phyloP scores from a whole-genome alignment of 2,888 invertebrate genomes.

The Dynastes hyllus region DNA sequence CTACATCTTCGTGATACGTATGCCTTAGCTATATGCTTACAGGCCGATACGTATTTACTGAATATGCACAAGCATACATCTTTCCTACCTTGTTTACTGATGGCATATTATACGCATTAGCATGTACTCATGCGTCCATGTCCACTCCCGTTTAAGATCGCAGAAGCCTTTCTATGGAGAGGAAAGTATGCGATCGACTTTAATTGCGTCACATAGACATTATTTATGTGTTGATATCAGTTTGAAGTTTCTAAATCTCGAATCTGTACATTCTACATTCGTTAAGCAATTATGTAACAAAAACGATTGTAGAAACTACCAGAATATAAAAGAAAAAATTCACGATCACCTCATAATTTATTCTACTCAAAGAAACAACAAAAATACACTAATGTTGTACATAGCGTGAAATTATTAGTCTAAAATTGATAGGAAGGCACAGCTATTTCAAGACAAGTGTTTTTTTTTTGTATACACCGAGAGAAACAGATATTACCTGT shows the following conservation, averaged over 20 bases:
- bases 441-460: no score
- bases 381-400: no score
- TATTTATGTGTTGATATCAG: constrained; percentile 41
- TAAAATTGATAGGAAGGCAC: no score
- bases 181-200: constrained; percentile 37
- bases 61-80: not conserved
- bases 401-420: no score
- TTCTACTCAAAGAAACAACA: no score
- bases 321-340: no score
- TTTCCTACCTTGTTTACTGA: not conserved
- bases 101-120: not conserved
- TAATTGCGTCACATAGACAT: constrained; percentile 42
- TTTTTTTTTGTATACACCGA: no score
- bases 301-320: no score
- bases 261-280: not conserved
- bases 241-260: constrained; percentile 18
- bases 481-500: no score
- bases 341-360: no score
- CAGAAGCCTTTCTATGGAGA: not conserved
- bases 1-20: not conserved
- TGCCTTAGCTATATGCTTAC: not conserved
- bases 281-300: not conserved
- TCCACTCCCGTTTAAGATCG: not conserved
- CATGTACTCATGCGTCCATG: not conserved
- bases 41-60: not conserved